These are phyloP conservation scores for Nomada flava DNA, from an alignment of 2,888 invertebrate genomes.

Conservation along the genomic window DNA sequence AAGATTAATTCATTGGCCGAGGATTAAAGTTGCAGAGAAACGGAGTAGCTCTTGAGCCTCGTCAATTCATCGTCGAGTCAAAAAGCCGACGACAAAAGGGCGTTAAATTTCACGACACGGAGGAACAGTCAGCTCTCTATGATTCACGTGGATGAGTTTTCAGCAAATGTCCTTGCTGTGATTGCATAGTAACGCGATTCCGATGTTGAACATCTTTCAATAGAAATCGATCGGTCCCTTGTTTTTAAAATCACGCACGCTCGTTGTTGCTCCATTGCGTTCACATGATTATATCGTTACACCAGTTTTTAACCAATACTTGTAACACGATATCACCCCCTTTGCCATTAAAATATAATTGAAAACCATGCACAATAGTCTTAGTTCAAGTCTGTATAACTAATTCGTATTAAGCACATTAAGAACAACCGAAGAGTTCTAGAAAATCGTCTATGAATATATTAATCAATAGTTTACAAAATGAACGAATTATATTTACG, in stretches of 20 bases:
- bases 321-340: background rate
- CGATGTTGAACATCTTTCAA: conserved; percentile 71
- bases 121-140: conserved; percentile 61
- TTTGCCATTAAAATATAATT: conserved; percentile 1
- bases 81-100: conserved; percentile 38
- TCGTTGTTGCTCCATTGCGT: conserved; percentile 52
- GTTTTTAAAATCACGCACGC: conserved; percentile 64
- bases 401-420: background rate
- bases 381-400: background rate
- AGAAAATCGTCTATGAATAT: background rate
- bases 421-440: no score
- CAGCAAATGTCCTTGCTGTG: conserved; percentile 65
- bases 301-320: conserved; percentile 23
- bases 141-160: conserved; percentile 66
- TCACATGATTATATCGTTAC: conserved; percentile 27
- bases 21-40: background rate
- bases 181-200: conserved; percentile 70
- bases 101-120: conserved; percentile 61
- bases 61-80: conserved; percentile 16
- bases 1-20: background rate
- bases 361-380: background rate
- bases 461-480: background rate
- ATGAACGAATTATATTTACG: background rate
- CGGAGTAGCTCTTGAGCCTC: background rate
- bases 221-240: conserved; percentile 71